Base-by-base conservation (phyloP, 2,888 invertebrate genomes). In the Ornithoptera alexandrae region DNA sequence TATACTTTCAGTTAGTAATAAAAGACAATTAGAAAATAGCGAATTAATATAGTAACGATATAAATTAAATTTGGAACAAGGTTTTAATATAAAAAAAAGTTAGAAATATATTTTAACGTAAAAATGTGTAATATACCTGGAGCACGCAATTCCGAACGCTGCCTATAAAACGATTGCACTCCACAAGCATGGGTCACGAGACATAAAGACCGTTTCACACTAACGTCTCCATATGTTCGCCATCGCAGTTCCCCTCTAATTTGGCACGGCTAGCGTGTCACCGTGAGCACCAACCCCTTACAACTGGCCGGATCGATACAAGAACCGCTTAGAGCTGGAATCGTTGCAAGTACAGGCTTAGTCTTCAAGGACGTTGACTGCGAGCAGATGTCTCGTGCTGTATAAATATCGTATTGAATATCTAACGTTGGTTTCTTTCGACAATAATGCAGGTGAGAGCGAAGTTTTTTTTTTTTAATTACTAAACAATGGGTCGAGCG, bases 231-330 rank as follows among this genome's bases (percentile, higher is more conserved):
- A 69, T 69, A 72, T 67, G 71, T 71, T 68, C 73, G 72, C 68
- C 72, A 83, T 81, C 84, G 81, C 83, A 58, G 53, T 63, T 84
- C 80, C 78, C 79, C 74, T 3, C 30, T 30, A 82, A 82, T 80
- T 81, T 80, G 76, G 76, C 75, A 74, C 77, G 79, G 81, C 72
- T 88, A 82, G 89, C 90, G 90, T 89, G 90, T 82, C 87, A 78
- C 77, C 77, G 71, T 75, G 78, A 72, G 73, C 74, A 78, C 77
- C 77, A 76, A 73, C 79, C 79, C 80, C 82, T 79, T 76, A 74
- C 74, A 75, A 78, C 78, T 76, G 74, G 70, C 70, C 73, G 74
- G 79, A 78, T 80, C 80, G 74, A 80, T 79, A 78, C 73, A 58
- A 53, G 74, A 70, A 75, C 75, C 71, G 72, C 71, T 72, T 68